Base-by-base conservation (phyloP, 2,888 invertebrate species). In the Mystacides longicornis region DNA sequence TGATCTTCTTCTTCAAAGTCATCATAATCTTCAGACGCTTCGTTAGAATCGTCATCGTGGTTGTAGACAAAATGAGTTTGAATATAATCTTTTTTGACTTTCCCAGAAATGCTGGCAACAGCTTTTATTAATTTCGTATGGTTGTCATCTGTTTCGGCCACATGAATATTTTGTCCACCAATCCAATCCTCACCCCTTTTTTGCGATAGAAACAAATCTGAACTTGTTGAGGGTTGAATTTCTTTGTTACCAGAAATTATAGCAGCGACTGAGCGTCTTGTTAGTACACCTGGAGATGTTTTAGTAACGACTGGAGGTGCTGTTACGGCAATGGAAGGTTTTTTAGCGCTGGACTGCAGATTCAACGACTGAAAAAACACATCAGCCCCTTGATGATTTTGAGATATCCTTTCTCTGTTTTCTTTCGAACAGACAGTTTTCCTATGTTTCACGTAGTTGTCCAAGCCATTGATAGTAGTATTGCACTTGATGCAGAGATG, bases 401-500 rank as follows among this genome's bases (percentile, higher is more conserved):
- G 72, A 7, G 72, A 67, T 50, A 78, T 75, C 52, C 76, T 78
- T 69, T 51, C 45, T 14, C 31, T 31, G 51, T 67, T 66, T 27
- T 48, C 23, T 68, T 78, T 77, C 22, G 75, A 74, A 64, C 91
- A 91, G 62, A 81, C 80, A 27, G 79, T 74, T 67, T 89, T 89
- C 45, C 93, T 82, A 67, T 95, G 94, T 37, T 80, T 80, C 22
- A 95, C 82, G 68, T 95, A 95, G 68, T 87, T 88, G 43, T 88
- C 86, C n/a, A 95, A 75, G 0, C 94, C 94, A 33, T 83, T 72
- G 58, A 94, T 85, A 2, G 93, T 92, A 18, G 79, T 68, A 64
- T 88, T 87, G 72, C 94, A 95, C 67, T 88, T 89, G 65, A 93
- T 84, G 71, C 94, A 95, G 60, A 90, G 81, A 67, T 95, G 94